Evolutionary conservation across 2,113 vertebrate genomes (phyloP), one percentile per base, ranked within the genome.

Genomic region (Cyanocitta stelleri): DNA sequence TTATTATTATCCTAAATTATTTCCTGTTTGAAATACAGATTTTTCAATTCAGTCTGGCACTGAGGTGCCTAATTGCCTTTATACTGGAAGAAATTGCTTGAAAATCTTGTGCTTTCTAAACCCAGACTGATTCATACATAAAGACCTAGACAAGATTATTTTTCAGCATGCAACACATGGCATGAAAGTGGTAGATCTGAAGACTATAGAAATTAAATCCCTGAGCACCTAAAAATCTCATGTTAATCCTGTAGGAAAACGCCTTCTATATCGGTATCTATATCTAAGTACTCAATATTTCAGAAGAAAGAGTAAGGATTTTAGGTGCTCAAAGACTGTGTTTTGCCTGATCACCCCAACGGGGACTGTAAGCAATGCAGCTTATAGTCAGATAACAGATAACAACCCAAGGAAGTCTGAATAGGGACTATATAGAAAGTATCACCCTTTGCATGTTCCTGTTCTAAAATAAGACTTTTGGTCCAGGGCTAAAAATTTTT

Each of bases 1-100:
- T 89, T 3, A 87, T 85, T 94, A 94, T 85, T 88, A 85, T 79
- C 61, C 48, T 88, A 62, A 87, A 90, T 90, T 74, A 81, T 90
- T 93, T 96, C 49, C 85, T 82, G 55, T 79, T 88, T 89, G 88
- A 96, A 94, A 56, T 87, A 93, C 16, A 72, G 68, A 48, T 83
- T 91, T 95, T 93, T 96, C 54, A 77, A 82, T 66, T 75, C 79
- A 89, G 32, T 72, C 48, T 93, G 71, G n/a, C 62, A 49, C 68
- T 62, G 51, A 91, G 44, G 24, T 79, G 48, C 75, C 21, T 90
- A 66, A 83, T 64, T 89, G 68, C 39, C 27, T 85, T 94, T 75
- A 67, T 69, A 49, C 22, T 85, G 71, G 55, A 92, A 92, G 55
- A 84, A 66, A 63, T 4, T 62, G n/a, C 41, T 68, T 82, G 52